Conservation (phyloP, 2,797 vertebrate species). For the Esox masquinongy region DNA sequence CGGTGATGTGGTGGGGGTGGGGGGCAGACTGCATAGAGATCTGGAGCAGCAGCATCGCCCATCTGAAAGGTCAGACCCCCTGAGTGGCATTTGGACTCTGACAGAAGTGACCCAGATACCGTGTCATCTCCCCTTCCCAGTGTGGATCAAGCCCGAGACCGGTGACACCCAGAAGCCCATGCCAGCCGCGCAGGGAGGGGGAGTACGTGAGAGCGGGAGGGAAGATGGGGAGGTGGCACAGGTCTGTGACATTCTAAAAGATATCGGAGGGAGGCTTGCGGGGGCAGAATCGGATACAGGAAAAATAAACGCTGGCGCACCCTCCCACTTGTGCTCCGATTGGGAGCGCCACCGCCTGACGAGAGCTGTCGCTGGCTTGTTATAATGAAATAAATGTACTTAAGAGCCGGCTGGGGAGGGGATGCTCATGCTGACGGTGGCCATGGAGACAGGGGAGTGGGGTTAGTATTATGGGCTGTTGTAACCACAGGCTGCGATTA, state of each 20-base stretch:
- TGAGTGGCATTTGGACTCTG: slow-evolving; percentile 72
- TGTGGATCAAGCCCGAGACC: slow-evolving; percentile 33
- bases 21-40: slow-evolving; percentile 33
- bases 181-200: slow-evolving; percentile 19
- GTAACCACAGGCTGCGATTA: slow-evolving; percentile 66
- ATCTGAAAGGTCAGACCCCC: slow-evolving; percentile 71
- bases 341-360: slow-evolving; percentile 68
- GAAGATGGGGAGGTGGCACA: slow-evolving; percentile 2
- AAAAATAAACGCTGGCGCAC: slow-evolving; percentile 63
- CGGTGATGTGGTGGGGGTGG: slow-evolving; percentile 45
- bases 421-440: slow-evolving; percentile 28
- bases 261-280: slow-evolving; percentile 13
- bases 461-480: slow-evolving; percentile 47
- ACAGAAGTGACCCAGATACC: slow-evolving; percentile 70
- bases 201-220: slow-evolving; percentile 19
- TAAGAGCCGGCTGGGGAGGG: slow-evolving; percentile 46
- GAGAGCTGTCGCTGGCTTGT: slow-evolving; percentile 78
- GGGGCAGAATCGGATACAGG: slow-evolving; percentile 61
- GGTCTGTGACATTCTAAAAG: slow-evolving; percentile 58
- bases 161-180: slow-evolving; percentile 40
- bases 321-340: slow-evolving; percentile 61
- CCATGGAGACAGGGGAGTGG: slow-evolving; percentile 51
- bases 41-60: slow-evolving; percentile 42
- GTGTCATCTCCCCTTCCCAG: slow-evolving; percentile 56
- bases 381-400: slow-evolving; percentile 77